These are phyloP conservation scores for Tetragnatha montana DNA, from an alignment of 2,888 invertebrate genomes.

Conservation along the genomic window DNA sequence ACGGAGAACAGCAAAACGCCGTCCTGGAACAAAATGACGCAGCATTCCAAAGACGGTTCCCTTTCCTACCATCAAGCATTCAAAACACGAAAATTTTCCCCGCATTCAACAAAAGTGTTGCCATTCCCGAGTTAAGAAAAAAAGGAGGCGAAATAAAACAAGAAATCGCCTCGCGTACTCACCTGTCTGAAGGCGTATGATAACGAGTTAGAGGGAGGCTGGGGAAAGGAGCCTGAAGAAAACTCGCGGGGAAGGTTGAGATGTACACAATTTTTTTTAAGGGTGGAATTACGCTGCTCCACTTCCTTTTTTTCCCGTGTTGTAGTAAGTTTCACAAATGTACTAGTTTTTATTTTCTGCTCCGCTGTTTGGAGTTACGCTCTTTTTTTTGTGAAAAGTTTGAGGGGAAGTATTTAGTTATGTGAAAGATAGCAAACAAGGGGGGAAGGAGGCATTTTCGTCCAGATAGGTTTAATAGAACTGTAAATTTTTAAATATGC, in stretches of 20 bases:
- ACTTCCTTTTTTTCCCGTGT: slow-evolving; percentile 3
- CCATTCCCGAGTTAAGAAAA: slow-evolving; percentile 39
- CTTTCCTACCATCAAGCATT: slow-evolving; percentile 55
- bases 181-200: slow-evolving; percentile 68
- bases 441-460: slow-evolving; percentile 4
- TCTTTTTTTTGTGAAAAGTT: slow-evolving; percentile 27
- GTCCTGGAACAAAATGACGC: slow-evolving; percentile 33
- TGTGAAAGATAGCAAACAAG: slow-evolving; percentile 13
- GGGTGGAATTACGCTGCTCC: slow-evolving; percentile 54
- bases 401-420: slow-evolving; percentile 42
- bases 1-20: slow-evolving; percentile 31
- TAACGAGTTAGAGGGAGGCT: slow-evolving; percentile 52
- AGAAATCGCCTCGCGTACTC: slow-evolving; percentile 50
- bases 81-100: slow-evolving; percentile 61
- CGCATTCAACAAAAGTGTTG: slow-evolving; percentile 65
- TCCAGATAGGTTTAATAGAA: not conserved
- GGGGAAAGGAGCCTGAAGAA: slow-evolving; percentile 37
- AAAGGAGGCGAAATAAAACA: slow-evolving; percentile 27
- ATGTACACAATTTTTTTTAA: slow-evolving; percentile 32
- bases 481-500: slow-evolving; percentile 9
- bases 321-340: slow-evolving; percentile 33
- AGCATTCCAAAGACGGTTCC: slow-evolving; percentile 25
- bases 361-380: slow-evolving; percentile 18
- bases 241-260: slow-evolving; percentile 28
- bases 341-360: slow-evolving; percentile 53